Conservation (phyloP, 2,888 invertebrate genomes). For the Teleiodes luculella region DNA sequence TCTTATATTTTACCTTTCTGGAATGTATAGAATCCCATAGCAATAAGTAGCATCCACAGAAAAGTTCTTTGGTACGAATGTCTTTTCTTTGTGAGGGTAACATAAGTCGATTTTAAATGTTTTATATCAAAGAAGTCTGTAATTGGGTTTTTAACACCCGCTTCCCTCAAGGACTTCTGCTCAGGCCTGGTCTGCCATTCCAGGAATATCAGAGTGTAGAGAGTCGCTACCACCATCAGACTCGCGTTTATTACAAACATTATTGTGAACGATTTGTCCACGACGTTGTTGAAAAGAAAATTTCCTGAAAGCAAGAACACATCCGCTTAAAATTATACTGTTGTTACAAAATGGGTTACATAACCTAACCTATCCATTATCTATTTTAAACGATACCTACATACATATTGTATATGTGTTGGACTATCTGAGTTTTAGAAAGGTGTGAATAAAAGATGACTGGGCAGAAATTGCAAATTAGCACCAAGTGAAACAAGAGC, state of each 20-base stretch:
- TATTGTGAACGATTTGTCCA: slow-evolving; percentile 81
- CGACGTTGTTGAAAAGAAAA: slow-evolving; percentile 79
- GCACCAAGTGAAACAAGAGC: too few species aligned
- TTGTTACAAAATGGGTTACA: too few species aligned
- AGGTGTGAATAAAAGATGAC: too few species aligned
- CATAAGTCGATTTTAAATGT: slow-evolving; percentile 81
- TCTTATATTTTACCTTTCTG: slow-evolving; percentile 77
- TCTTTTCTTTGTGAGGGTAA: slow-evolving; percentile 80
- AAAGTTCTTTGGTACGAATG: slow-evolving; percentile 78
- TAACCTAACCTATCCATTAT: too few species aligned
- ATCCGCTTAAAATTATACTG: too few species aligned
- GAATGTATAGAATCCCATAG: slow-evolving; percentile 89
- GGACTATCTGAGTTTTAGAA: too few species aligned
- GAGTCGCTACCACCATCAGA: slow-evolving; percentile 79
- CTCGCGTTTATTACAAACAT: slow-evolving; percentile 86
- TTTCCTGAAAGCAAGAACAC: slow-evolving; percentile 72
- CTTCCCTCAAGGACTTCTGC: slow-evolving; percentile 80
- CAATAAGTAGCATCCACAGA: slow-evolving; percentile 83
- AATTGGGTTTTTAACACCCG: slow-evolving; percentile 78
- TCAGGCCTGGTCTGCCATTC: slow-evolving; percentile 84
- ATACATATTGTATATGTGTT: too few species aligned
- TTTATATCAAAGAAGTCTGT: slow-evolving; percentile 85
- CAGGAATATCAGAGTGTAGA: slow-evolving; percentile 81
- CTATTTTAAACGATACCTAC: too few species aligned
- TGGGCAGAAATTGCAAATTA: too few species aligned